Evolutionary conservation across 2,888 invertebrate species (phyloP).

Genomic region (Dicroscelio sp.): DNA sequence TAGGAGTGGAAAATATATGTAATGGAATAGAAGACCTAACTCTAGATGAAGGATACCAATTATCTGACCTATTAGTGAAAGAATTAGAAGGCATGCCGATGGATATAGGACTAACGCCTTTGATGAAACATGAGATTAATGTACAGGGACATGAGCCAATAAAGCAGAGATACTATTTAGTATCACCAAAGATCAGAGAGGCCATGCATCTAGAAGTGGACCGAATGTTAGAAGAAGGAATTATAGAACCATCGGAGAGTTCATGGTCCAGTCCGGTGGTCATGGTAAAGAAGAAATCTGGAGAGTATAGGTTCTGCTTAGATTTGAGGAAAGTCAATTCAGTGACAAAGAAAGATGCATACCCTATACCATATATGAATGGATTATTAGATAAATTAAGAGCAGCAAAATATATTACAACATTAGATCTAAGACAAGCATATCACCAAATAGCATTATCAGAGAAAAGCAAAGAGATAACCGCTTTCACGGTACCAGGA

Average conservation of each 20-base stretch:
- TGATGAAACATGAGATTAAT: background rate
- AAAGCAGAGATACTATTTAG: background rate
- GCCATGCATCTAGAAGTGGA: background rate
- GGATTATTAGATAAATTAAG: constrained; percentile 86
- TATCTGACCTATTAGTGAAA: too few relatives aligned
- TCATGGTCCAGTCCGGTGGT: constrained; percentile 86
- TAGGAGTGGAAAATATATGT: too few relatives aligned
- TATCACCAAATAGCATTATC: constrained; percentile 86
- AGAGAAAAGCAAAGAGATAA: constrained; percentile 75
- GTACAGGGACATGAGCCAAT: background rate
- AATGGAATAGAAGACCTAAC: too few relatives aligned
- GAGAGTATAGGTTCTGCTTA: constrained; percentile 85
- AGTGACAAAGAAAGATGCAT: constrained; percentile 86
- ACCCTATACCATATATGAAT: constrained; percentile 87
- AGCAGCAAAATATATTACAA: constrained; percentile 83
- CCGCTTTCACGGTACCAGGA: constrained; percentile 87
- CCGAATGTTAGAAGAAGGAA: constrained; percentile 64
- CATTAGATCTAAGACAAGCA: constrained; percentile 86
- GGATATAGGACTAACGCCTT: background rate
- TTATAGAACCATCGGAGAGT: constrained; percentile 84
- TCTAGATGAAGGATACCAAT: too few relatives aligned
- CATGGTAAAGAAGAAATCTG: constrained; percentile 84
- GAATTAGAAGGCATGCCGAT: too few relatives aligned
- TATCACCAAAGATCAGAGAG: background rate
- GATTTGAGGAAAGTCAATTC: constrained; percentile 87